phyloP scores from a whole-genome alignment of 2,797 vertebrate genomes.

The Agapornis canus region DNA sequence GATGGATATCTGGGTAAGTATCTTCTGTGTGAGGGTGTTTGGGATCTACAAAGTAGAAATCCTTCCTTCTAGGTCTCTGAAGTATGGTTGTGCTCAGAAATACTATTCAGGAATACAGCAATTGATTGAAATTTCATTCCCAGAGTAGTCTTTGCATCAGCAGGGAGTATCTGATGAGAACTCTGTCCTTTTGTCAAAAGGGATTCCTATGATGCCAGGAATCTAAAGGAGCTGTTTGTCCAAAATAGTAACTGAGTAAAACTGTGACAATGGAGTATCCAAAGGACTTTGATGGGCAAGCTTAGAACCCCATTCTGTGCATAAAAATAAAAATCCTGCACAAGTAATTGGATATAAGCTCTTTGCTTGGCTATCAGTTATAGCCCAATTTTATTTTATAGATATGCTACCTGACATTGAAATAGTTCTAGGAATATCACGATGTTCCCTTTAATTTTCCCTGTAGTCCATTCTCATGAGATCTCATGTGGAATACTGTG shows the following conservation, averaged over 20 bases:
- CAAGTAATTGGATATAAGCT: neutral
- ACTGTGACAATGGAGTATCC: neutral
- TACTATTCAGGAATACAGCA: neutral
- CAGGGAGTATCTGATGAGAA: neutral
- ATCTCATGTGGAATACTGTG: neutral
- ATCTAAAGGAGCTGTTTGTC: neutral
- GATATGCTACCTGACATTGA: neutral
- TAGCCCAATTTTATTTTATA: neutral
- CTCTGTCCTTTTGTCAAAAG: neutral
- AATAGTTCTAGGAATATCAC: neutral
- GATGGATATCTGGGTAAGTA: neutral
- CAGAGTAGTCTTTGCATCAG: neutral
- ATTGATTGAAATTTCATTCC: neutral
- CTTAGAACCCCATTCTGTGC: neutral
- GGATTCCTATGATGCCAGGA: neutral
- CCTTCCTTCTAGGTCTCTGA: neutral
- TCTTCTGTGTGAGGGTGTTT: neutral
- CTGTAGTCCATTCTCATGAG: neutral
- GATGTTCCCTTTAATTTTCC: neutral
- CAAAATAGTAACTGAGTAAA: neutral
- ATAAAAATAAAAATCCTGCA: neutral
- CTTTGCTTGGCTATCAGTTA: neutral
- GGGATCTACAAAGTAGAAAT: neutral
- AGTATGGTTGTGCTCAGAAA: neutral
- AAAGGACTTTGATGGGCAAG: neutral